Evolutionary conservation across 1,140 invertebrate species (phyloP), one percentile per base, ranked within the genome.

Genomic region (Goniozus legneri): DNA sequence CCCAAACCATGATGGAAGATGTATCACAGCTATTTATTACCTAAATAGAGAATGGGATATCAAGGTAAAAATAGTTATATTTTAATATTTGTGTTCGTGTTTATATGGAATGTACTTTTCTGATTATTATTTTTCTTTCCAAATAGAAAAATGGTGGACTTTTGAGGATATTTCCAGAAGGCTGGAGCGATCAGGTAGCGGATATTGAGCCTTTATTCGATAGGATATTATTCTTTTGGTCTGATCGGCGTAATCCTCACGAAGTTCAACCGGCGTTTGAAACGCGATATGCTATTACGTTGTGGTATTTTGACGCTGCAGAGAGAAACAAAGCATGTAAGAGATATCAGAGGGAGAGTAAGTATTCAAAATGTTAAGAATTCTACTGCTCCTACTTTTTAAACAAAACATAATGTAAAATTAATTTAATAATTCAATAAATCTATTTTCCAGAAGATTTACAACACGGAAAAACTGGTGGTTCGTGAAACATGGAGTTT

Each of bases 11-110:
- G 95, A 98, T 77, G 95, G 92, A 13, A 81, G 94, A 50, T 93
- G 92, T 60, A 91, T 97, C 62, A 97, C 94, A 8, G 89, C 91
- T 30, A 97, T 97, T 64, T 97, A 97, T 75, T 98, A 98, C 76
- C 80, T 97, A 34, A 98, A 98, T 73, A 82, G 88, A 64, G 82
- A 95, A 73, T 97, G 95, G 94, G 83, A 94, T 73, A 80, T 85
- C 15, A 79, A 84, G 60, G 82, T 85, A 66, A 50, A n/a, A n/a
- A n/a, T n/a, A n/a, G n/a, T n/a, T n/a, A n/a, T n/a, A n/a, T n/a
- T n/a, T n/a, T n/a, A n/a, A n/a, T n/a, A n/a, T n/a, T n/a, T n/a
- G n/a, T n/a, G n/a, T n/a, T n/a, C n/a, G n/a, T n/a, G n/a, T n/a
- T n/a, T n/a, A n/a, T n/a, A n/a, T n/a, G n/a, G n/a, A n/a, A n/a